Conservation (phyloP, 35 echinoderm and acorn worm species). For the Strongylocentrotus purpuratus region DNA sequence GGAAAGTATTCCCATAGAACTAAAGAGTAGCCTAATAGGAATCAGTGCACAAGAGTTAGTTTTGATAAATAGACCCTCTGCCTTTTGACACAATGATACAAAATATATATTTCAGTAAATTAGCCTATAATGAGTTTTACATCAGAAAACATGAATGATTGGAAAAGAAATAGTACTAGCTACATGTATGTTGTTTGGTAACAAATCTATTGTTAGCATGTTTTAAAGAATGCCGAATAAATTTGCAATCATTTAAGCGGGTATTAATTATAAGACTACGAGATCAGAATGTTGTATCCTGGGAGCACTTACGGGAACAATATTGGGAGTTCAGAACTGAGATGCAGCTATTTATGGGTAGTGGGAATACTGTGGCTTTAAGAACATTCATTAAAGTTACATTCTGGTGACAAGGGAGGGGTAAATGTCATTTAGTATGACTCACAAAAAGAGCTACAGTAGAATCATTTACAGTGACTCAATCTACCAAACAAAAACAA, state of each 20-base stretch:
- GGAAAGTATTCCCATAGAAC: background rate
- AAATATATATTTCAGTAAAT: background rate
- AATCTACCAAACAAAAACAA: background rate
- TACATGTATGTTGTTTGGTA: background rate
- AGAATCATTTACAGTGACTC: constrained; percentile 14
- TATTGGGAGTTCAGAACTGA: constrained; percentile 35
- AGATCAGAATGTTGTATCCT: constrained; percentile 41
- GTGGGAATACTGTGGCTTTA: constrained; percentile 36
- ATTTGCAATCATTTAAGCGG: constrained; percentile 20
- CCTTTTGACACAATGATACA: background rate
- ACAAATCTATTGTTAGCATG: constrained; percentile 7
- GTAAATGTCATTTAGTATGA: background rate
- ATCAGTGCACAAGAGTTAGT: background rate
- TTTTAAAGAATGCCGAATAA: too few relatives aligned
- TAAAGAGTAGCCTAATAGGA: background rate
- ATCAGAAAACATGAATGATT: background rate
- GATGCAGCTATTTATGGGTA: constrained; percentile 31
- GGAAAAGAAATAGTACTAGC: background rate
- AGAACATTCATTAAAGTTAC: constrained; percentile 16
- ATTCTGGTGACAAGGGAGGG: constrained; percentile 31
- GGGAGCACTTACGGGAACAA: background rate
- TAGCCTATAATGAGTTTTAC: background rate
- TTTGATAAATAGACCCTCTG: background rate
- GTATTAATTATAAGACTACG: constrained; percentile 37
- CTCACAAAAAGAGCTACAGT: background rate